A percentile compares a stretch with the other conserved stretches of the same genome.
Evolutionary conservation across 2,888 invertebrate species (phyloP).

Genomic region (Meiosimyza decipiens): DNA sequence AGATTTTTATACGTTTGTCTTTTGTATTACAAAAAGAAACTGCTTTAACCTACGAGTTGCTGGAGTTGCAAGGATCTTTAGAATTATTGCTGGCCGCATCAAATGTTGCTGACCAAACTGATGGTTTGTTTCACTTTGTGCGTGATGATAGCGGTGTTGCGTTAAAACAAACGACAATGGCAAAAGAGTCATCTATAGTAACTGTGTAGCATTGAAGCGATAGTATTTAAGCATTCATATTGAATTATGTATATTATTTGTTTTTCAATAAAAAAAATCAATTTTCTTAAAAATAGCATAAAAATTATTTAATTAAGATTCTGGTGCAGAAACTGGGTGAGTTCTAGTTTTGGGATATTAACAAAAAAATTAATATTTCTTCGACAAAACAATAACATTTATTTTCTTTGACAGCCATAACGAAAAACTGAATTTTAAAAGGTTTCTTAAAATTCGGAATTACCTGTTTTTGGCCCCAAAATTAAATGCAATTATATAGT

Average conservation of each 20-base stretch:
- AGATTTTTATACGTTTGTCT: constrained; percentile 72
- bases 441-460: no score
- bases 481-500: no score
- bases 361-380: no score
- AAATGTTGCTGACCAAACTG: constrained; percentile 63
- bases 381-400: no score
- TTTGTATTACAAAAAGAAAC: constrained; percentile 76
- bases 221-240: constrained; percentile 13
- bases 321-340: background rate
- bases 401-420: no score
- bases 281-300: constrained; percentile 16
- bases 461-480: no score
- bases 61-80: constrained; percentile 77
- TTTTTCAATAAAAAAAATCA: constrained; percentile 18
- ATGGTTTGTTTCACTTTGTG: constrained; percentile 45
- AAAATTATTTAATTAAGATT: no score
- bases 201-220: constrained; percentile 45
- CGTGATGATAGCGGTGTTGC: constrained; percentile 41
- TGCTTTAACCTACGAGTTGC: constrained; percentile 73
- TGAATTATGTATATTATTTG: constrained; percentile 24
- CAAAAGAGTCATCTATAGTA: constrained; percentile 54
- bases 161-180: constrained; percentile 58
- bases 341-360: background rate
- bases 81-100: constrained; percentile 75
- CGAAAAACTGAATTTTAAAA: no score